Conservation (phyloP, 2,888 invertebrate species). For the Hymenopus coronatus region DNA sequence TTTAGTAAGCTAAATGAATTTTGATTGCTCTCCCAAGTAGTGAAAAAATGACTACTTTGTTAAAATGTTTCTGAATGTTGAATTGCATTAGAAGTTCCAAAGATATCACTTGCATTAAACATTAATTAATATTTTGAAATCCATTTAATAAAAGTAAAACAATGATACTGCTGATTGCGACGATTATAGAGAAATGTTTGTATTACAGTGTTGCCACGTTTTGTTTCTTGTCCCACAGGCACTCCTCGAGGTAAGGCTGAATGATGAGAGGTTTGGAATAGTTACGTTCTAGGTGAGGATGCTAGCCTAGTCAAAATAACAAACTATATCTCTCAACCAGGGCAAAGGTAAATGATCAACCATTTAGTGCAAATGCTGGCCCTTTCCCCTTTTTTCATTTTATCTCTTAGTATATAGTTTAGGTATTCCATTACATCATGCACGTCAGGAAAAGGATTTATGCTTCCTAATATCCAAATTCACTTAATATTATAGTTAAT, state of each 20-base stretch:
- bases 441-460: not conserved
- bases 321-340: not conserved
- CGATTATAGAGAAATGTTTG: not conserved
- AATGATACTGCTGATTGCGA: not conserved
- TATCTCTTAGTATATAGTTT: not conserved
- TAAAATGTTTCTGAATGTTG: not conserved
- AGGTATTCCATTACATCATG: not conserved
- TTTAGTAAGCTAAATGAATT: no score
- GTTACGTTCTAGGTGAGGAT: not conserved
- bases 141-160: not conserved
- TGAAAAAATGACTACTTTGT: no score
- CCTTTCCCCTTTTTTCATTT: not conserved
- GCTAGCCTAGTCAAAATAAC: not conserved
- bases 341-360: not conserved
- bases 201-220: constrained; percentile 10
- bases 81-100: not conserved
- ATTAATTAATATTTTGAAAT: not conserved
- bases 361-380: not conserved
- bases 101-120: not conserved
- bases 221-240: constrained; percentile 28
- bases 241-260: constrained; percentile 29
- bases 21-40: no score
- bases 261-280: not conserved
- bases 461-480: not conserved
- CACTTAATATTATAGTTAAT: no score